phyloP scores from a whole-genome alignment of 2,888 invertebrate species.

The Trichopoda pennipes region DNA sequence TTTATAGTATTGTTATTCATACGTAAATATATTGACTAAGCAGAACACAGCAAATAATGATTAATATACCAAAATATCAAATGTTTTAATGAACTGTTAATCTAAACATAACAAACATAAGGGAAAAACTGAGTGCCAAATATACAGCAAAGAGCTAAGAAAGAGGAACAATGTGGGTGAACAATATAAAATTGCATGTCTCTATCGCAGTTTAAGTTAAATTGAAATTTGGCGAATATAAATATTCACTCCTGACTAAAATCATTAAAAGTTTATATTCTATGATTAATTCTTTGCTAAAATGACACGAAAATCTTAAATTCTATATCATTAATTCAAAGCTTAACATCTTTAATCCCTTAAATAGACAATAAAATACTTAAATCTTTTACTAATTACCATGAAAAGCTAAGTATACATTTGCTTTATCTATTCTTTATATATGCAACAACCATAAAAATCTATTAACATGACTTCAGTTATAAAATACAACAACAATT shows the following conservation, averaged over 20 bases:
- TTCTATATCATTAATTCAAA: too few relatives aligned
- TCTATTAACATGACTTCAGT: neutral
- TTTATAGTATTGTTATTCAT: neutral
- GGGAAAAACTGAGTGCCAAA: neutral
- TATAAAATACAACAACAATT: neutral
- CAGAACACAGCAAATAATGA: slow-evolving; percentile 41
- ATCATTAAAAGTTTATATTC: too few relatives aligned
- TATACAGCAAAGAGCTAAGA: neutral
- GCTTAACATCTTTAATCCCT: too few relatives aligned
- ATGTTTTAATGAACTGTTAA: slow-evolving; percentile 47
- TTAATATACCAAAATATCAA: slow-evolving; percentile 41
- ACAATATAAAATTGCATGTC: too few relatives aligned
- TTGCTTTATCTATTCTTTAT: neutral
- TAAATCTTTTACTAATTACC: too few relatives aligned
- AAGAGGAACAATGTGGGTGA: neutral
- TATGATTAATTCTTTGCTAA: too few relatives aligned
- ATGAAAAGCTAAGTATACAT: too few relatives aligned
- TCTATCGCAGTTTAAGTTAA: too few relatives aligned
- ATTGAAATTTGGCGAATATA: too few relatives aligned
- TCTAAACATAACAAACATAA: neutral
- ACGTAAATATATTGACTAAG: slow-evolving; percentile 12
- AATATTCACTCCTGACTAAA: too few relatives aligned
- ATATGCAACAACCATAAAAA: neutral
- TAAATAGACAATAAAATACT: too few relatives aligned
- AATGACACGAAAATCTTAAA: too few relatives aligned